phyloP scores from a whole-genome alignment of 2,888 invertebrate genomes.

The Trypoxylon attenuatum region DNA sequence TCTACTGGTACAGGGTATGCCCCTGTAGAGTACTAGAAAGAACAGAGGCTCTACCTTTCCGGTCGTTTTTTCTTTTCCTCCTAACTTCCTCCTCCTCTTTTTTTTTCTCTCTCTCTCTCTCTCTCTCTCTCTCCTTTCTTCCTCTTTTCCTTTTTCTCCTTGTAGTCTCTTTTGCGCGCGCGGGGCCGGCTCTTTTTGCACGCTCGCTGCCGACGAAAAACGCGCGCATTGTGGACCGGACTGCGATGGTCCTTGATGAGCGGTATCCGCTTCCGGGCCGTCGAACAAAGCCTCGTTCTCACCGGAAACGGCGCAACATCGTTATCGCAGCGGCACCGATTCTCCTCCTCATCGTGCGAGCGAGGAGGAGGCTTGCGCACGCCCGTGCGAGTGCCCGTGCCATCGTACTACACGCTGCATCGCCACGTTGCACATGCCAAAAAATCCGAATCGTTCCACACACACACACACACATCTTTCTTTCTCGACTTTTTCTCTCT shows the following conservation, averaged over 20 bases:
- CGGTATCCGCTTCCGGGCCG: conserved; percentile 71
- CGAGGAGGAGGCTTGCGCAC: too few relatives aligned
- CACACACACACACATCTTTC: neutral
- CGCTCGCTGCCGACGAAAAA: conserved; percentile 41
- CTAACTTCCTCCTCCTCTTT: neutral
- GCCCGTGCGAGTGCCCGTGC: too few relatives aligned
- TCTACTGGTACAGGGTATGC: conserved; percentile 28
- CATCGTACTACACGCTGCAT: neutral
- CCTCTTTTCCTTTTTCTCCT: neutral
- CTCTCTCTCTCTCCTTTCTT: neutral
- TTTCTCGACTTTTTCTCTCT: neutral
- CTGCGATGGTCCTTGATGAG: conserved; percentile 71
- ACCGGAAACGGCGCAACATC: conserved; percentile 69
- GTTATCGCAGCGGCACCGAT: conserved; percentile 65
- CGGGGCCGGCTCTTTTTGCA: conserved; percentile 27
- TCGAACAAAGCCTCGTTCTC: conserved; percentile 69
- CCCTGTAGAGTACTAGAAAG: conserved; percentile 14
- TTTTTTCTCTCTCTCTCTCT: neutral
- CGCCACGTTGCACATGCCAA: neutral
- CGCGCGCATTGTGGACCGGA: conserved; percentile 49
- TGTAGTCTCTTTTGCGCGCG: conserved; percentile 16
- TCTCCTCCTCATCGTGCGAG: conserved; percentile 38
- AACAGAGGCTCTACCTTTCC: conserved; percentile 24
- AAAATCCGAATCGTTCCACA: neutral
- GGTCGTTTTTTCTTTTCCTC: neutral